Base-by-base conservation (phyloP, 2,797 vertebrate genomes). In the Gymnothorax reevesii region DNA sequence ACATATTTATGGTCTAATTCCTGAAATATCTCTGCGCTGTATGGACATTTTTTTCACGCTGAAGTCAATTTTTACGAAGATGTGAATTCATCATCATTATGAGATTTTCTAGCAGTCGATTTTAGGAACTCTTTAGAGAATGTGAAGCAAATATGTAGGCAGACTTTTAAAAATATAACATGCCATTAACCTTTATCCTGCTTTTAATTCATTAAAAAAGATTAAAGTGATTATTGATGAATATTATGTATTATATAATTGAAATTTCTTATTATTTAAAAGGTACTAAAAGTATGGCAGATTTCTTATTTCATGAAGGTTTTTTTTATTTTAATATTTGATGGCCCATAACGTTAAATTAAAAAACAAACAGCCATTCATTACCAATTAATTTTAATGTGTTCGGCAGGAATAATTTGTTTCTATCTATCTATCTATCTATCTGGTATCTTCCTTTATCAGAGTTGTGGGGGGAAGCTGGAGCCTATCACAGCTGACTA, bases 271-370 rank as follows among this genome's bases (percentile, higher is more conserved):
- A 7, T 64, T 25, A 69, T n/a, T 8, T 69, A 69, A 64, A 64
- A 42, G 33, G 33, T 42, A 42, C 2, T 42, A 42, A 42, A 42
- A 42, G 33, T 42, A 42, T 42, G 22, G 7, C 64, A 9, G n/a
- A 69, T n/a, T n/a, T 69, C 64, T 75, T 12, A 75, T 33, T 75
- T 42, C 27, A 75, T 75, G 42, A 75, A 75, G 33, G 71, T 75
- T 17, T 33, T 33, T 75, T 75, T 42, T 75, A 4, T 75, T 75
- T 75, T 75, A 75, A 33, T 42, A 33, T 75, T 75, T 33, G 42
- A 42, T 9, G 33, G 33, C 71, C 27, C 71, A 42, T 75, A 75
- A 75, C 25, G 42, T 6, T 75, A 2, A 75, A 75, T 42, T 75
- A 42, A 75, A 12, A 75, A 42, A 75, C 33, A 42, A 75, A 27